Evolutionary conservation across 2,888 invertebrate genomes (phyloP), one percentile per base, ranked within the genome.

Genomic region (Parnassius orleans): DNA sequence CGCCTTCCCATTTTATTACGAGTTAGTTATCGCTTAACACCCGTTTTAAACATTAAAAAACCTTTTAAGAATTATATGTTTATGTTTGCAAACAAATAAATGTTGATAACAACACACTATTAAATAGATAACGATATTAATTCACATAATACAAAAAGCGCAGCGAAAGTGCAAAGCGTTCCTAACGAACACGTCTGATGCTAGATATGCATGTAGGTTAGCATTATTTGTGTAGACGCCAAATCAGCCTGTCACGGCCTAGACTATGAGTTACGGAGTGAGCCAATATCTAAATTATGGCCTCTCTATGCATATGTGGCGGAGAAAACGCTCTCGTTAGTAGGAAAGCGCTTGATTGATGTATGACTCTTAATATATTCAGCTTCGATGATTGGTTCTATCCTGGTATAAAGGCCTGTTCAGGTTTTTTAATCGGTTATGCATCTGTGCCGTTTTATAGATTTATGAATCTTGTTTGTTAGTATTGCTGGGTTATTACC

Each of bases 251-350:
- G 86, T 85, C 87, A 69, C 48, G 14, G 48, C 48, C 48, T 12
- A 14, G 47, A 57, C 78, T 86, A 87, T 89, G 89, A 89, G 83
- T 84, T 86, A 87, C 76, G 69, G 77, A 71, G 77, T 70, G 74
- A 72, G 72, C 72, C 83, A 73, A 83, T 80, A 83, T 78, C 86
- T 88, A 83, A 90, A 86, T 89, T 88, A 90, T 88, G 77, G 86
- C 74, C 78, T 81, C 79, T 76, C 72, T 83, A 88, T 88, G 87
- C 88, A 90, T 89, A 89, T 88, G 86, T 85, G 85, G 57, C 73
- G 70, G 61, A 76, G 77, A 74, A 79, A 82, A 78, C 76, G 71
- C 69, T 77, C 84, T 87, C 86, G 87, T 87, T 87, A 87, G 83
- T 85, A 86, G 82, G 69, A 70, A 66, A 57, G 62, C 54, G 53